phyloP scores from a whole-genome alignment of 2,797 vertebrate species.

The Xenops minutus region DNA sequence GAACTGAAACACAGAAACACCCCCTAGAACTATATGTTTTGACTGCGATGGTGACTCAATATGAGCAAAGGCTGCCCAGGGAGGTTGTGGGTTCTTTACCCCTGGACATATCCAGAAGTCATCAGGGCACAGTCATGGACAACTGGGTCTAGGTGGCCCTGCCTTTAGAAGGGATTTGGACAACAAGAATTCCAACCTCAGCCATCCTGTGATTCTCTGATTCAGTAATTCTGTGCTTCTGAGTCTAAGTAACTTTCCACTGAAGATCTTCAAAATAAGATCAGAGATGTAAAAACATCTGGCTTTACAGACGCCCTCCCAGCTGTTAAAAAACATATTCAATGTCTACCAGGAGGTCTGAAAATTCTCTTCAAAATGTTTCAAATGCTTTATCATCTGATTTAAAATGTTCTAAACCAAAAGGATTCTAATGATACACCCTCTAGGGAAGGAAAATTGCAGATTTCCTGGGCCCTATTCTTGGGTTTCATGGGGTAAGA shows the following conservation, averaged over 20 bases:
- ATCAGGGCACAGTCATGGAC: fast-evolving
- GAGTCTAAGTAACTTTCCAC: neutral
- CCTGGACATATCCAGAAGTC: neutral
- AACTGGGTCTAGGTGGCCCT: neutral
- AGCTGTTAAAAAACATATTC: neutral
- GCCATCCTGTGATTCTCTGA: neutral
- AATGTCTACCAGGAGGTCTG: neutral
- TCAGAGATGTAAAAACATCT: neutral
- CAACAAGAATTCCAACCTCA: neutral
- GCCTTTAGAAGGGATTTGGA: neutral
- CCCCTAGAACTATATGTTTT: neutral
- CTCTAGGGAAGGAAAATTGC: neutral
- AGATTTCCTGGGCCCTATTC: neutral
- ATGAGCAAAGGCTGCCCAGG: neutral
- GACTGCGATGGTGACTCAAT: neutral
- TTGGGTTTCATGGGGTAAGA: neutral
- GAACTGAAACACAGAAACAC: neutral
- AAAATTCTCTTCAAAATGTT: neutral
- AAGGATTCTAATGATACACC: neutral
- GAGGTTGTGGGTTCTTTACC: neutral
- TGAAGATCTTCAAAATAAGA: neutral
- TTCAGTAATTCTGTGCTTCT: neutral
- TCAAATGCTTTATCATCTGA: neutral
- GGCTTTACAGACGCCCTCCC: neutral
- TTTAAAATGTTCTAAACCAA: neutral